Evolutionary conservation across 2,113 vertebrate species (phyloP).

Genomic region (Pteropus alecto): DNA sequence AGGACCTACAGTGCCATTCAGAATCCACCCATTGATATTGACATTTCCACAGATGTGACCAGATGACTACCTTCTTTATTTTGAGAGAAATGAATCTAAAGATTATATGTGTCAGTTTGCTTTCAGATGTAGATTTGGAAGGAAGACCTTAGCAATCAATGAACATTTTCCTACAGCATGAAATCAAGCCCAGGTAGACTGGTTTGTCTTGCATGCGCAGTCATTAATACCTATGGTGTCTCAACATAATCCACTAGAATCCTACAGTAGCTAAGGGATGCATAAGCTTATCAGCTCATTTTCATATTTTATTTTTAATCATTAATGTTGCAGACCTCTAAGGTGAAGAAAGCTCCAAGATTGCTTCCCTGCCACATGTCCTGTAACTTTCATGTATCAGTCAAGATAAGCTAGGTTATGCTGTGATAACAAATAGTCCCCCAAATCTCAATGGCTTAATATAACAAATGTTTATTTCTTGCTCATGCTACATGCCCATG

Average conservation of each 20-base stretch:
- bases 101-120: neutral
- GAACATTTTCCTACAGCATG: neutral
- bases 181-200: neutral
- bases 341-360: neutral
- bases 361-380: neutral
- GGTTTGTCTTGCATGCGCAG: neutral
- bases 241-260: neutral
- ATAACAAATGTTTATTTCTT: neutral
- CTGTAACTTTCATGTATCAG: neutral
- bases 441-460: neutral
- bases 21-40: neutral
- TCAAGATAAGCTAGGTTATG: neutral
- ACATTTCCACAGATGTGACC: neutral
- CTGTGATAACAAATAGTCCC: neutral
- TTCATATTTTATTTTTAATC: slow-evolving; percentile 2
- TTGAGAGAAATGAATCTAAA: neutral
- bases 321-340: neutral
- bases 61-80: neutral
- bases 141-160: neutral
- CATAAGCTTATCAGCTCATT: neutral
- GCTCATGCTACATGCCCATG: neutral
- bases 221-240: neutral
- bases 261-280: neutral
- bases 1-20: neutral
- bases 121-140: neutral